Evolutionary conservation across 2,113 vertebrate species (phyloP), one percentile per base, ranked within the genome.

Genomic region (Psittacula cyanocephala): DNA sequence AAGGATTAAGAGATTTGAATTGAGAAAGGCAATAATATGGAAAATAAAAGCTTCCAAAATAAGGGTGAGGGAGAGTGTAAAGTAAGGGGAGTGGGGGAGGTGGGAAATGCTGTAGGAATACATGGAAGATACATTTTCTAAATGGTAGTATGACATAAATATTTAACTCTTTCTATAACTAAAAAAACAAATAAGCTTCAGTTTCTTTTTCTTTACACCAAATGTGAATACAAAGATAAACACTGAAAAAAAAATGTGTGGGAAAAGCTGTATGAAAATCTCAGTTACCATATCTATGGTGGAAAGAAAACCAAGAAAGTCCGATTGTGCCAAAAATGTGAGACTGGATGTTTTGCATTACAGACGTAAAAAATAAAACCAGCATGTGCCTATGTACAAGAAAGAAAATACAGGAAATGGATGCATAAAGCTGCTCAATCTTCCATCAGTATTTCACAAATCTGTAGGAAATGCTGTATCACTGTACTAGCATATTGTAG

Each of bases 61-160:
- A 49, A 39, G 5, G 2, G 6, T 1, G 1, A 2, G 3, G 3
- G 4, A 52, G 5, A 18, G 16, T 20, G 6, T 29, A 10, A 37
- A 60, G 85, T 77, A 47, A 5, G 0, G 2, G 7, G 6, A 3
- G 57, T 35, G 57, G 33, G 22, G 22, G 57, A 59, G 3, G 50
- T 22, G 2, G 20, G 14, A 74, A 88, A 46, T 19, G 6, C 2
- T 53, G 29, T 13, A 64, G 11, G 7, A 88, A 39, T 33, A 43
- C 3, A 39, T 68, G 11, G 28, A 67, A 65, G 16, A 39, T 29
- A 82, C 29, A 19, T 71, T 53, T 57, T 64, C 7, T 33, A 46
- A 47, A 47, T n/a, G 25, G 13, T 50, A 53, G 7, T 64, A 82
- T 41, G 57, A 44, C 62, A 3, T 37, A 60, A 17, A 3, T 83